phyloP scores from a whole-genome alignment of 2,888 invertebrate species.

The Laspeyria flexula region DNA sequence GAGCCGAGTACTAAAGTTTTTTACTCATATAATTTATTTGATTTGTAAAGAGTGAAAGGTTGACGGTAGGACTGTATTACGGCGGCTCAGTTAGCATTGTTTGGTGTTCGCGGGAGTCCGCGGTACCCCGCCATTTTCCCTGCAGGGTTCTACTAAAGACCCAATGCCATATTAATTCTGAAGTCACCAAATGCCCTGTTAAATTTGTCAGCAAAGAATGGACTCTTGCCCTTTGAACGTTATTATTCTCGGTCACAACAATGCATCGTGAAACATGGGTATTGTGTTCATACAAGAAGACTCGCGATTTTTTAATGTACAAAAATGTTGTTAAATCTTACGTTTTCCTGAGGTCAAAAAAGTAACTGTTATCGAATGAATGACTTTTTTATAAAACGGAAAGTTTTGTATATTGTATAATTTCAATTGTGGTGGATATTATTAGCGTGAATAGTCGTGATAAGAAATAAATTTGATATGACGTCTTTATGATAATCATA shows the following conservation, averaged over 20 bases:
- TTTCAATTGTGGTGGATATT: no score
- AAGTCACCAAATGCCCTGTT: conserved; percentile 76
- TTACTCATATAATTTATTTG: conserved; percentile 83
- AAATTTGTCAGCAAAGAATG: conserved; percentile 65
- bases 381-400: background rate
- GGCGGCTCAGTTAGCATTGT: conserved; percentile 69
- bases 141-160: conserved; percentile 81
- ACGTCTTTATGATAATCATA: no score
- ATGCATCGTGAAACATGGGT: conserved; percentile 31
- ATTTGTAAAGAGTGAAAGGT: conserved; percentile 81
- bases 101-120: conserved; percentile 76
- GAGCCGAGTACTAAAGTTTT: conserved; percentile 70
- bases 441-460: no score
- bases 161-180: conserved; percentile 71
- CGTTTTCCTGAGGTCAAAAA: background rate
- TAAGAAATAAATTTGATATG: no score
- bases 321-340: background rate
- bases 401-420: no score
- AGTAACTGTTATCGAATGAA: background rate
- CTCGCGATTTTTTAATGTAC: conserved; percentile 2
- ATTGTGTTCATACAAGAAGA: conserved; percentile 21
- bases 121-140: conserved; percentile 80
- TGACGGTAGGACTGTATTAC: conserved; percentile 63
- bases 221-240: conserved; percentile 67
- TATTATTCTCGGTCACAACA: conserved; percentile 55